These are phyloP conservation scores for Mimumesa dahlbomi DNA, from an alignment of 2,888 invertebrate genomes.

Conservation along the genomic window DNA sequence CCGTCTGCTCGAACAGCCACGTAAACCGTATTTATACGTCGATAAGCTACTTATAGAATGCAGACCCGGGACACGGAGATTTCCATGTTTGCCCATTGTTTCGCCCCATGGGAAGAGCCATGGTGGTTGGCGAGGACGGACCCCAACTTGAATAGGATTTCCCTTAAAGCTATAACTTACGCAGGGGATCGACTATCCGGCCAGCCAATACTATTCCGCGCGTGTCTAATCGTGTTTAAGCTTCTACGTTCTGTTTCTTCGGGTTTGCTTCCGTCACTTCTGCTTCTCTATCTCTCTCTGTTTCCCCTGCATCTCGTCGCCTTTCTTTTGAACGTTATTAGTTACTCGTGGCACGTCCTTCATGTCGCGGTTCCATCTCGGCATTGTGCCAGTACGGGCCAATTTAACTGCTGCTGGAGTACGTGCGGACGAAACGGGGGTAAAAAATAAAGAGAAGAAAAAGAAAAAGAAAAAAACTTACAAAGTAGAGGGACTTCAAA, in stretches of 20 bases:
- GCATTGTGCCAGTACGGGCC: conserved; percentile 38
- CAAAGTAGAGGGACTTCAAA: conserved; percentile 34
- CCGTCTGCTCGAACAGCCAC: neutral
- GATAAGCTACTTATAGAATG: conserved; percentile 40
- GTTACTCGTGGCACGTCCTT: conserved; percentile 37
- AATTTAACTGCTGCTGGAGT: conserved; percentile 35
- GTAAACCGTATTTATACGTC: conserved; percentile 29
- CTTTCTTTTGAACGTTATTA: conserved; percentile 41
- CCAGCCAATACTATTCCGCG: conserved; percentile 7
- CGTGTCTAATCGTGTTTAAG: conserved; percentile 28
- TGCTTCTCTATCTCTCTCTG: neutral
- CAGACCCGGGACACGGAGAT: conserved; percentile 29
- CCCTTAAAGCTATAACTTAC: conserved; percentile 25
- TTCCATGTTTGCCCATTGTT: conserved; percentile 38
- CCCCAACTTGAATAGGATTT: conserved; percentile 33
- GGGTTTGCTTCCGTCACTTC: conserved; percentile 5
- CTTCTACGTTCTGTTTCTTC: conserved; percentile 4
- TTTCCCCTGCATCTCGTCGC: neutral
- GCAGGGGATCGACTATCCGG: no score
- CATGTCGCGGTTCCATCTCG: conserved; percentile 42
- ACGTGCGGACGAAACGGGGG: conserved; percentile 6
- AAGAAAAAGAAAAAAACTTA: conserved; percentile 4
- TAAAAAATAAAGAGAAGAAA: neutral
- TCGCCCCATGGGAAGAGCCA: conserved; percentile 33
- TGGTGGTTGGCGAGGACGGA: conserved; percentile 7